A percentile compares a stretch with the other conserved stretches of the same genome.
Conservation (phyloP, 2,797 vertebrate genomes). For the Siniperca scherzeri region DNA sequence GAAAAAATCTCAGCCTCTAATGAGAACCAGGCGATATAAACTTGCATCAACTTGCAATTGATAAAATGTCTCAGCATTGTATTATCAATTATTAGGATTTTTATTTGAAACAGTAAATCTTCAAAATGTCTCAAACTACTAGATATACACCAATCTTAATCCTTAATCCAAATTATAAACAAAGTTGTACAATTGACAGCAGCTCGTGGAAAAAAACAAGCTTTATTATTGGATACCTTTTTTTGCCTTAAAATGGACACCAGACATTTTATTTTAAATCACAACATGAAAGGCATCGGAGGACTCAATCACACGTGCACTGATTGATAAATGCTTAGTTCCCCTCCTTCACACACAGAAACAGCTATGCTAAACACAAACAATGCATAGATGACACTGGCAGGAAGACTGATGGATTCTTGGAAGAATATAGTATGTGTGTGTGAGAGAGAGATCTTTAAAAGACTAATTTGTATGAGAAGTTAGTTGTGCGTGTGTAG, state of each 20-base stretch:
- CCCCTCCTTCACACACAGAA: conserved; percentile 21
- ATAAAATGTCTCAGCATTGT: background rate
- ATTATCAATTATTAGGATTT: background rate
- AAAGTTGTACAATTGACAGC: background rate
- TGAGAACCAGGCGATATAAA: background rate
- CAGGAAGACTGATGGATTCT: conserved; percentile 81
- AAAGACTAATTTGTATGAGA: conserved; percentile 26
- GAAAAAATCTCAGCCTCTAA: too few relatives aligned
- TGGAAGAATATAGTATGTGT: conserved; percentile 30
- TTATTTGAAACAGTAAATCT: background rate
- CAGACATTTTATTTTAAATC: conserved; percentile 39
- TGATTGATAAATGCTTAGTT: conserved; percentile 57
- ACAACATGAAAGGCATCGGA: conserved; percentile 61
- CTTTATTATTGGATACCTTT: conserved; percentile 62
- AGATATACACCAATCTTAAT: background rate
- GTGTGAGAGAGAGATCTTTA: conserved; percentile 10
- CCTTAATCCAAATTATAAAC: background rate
- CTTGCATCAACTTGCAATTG: background rate
- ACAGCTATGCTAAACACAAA: conserved; percentile 41
- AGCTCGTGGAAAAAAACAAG: conserved; percentile 64
- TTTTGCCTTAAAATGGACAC: conserved; percentile 46
- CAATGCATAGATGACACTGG: conserved; percentile 73
- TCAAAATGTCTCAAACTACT: background rate
- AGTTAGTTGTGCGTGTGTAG: conserved; percentile 20
- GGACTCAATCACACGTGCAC: conserved; percentile 50